A percentile compares a stretch with the other conserved stretches of the same genome.
Evolutionary conservation across 2,113 vertebrate genomes (phyloP).

Genomic region (Pygoscelis adeliae): DNA sequence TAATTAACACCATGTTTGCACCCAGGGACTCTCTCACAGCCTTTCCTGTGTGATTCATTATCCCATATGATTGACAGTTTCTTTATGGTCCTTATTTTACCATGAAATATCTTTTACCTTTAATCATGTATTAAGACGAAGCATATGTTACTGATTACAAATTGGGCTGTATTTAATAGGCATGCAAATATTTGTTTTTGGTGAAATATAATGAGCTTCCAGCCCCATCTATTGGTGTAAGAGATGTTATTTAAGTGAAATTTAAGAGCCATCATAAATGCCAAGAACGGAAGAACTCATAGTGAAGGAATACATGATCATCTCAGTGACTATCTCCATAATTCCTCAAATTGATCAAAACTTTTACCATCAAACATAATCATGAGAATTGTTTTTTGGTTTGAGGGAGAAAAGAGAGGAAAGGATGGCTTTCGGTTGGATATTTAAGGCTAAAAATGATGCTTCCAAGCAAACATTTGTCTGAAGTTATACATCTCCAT

Average conservation of each 20-base stretch:
- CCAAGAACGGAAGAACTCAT: not conserved
- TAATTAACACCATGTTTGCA: not conserved
- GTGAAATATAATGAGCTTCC: not conserved
- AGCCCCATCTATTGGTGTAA: not conserved
- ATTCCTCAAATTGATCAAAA: not conserved
- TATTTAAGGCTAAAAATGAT: not conserved
- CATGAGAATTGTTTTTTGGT: not conserved
- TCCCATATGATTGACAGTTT: not conserved
- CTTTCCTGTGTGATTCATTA: not conserved
- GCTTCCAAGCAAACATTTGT: not conserved
- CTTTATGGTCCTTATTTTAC: not conserved
- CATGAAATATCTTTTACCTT: not conserved
- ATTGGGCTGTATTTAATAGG: not conserved
- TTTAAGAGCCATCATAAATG: not conserved
- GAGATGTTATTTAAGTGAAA: not conserved
- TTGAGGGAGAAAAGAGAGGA: not conserved
- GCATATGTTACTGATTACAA: not conserved
- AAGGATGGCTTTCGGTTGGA: not conserved
- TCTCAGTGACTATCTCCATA: fast-evolving
- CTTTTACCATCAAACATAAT: not conserved
- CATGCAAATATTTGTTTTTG: not conserved
- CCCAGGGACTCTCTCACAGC: not conserved
- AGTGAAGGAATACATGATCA: not conserved
- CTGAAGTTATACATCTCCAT: not conserved
- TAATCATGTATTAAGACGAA: not conserved